These are phyloP conservation scores for Hyperoplus lanceolatus DNA, from an alignment of 2,797 vertebrate genomes.

Conservation along the genomic window DNA sequence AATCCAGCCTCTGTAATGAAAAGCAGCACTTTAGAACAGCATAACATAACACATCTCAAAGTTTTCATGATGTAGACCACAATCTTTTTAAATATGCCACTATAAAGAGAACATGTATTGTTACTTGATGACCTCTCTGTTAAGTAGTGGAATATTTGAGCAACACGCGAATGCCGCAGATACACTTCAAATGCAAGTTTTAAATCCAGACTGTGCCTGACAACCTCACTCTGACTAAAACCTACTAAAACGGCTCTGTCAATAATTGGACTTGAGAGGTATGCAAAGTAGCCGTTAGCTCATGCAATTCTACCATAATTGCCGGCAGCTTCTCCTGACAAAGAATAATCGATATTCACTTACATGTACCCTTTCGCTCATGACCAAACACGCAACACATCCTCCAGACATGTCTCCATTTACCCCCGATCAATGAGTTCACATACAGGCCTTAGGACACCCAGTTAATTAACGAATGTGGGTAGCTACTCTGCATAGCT, in stretches of 20 bases:
- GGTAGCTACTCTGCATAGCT: conserved; percentile 8
- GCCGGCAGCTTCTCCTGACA: conserved; percentile 55
- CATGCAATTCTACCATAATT: conserved; percentile 43
- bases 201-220: conserved; percentile 24
- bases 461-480: conserved; percentile 40
- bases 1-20: no score
- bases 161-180: background rate
- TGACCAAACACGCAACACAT: conserved; percentile 37
- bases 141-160: background rate
- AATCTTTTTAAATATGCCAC: background rate
- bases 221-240: conserved; percentile 12
- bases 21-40: no score
- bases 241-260: conserved; percentile 29
- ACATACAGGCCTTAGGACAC: conserved; percentile 27
- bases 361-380: conserved; percentile 55
- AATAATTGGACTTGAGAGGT: conserved; percentile 51
- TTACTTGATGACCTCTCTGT: background rate
- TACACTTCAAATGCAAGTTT: conserved; percentile 5
- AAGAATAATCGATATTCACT: conserved; percentile 64
- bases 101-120: background rate
- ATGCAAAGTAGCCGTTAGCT: conserved; percentile 49
- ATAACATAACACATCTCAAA: background rate
- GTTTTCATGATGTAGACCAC: background rate
- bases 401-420: conserved; percentile 53
- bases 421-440: conserved; percentile 61